Evolutionary conservation across 2,113 vertebrate species (phyloP), one percentile per base, ranked within the genome.

Genomic region (Antennarius striatus): DNA sequence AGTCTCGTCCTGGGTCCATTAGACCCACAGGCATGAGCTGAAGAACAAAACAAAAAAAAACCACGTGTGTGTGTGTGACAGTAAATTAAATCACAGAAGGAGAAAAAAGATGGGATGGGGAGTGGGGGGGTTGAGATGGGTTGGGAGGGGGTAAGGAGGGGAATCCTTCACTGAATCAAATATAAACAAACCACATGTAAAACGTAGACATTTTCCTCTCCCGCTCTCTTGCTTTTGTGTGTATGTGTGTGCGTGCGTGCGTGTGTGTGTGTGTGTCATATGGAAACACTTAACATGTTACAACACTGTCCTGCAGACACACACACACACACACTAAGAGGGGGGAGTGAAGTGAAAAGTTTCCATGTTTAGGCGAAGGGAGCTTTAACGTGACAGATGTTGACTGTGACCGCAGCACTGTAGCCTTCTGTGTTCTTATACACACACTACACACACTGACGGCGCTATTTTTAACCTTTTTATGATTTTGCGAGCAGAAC

Each of bases 301-400:
- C 82, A 54, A 48, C 54, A 60, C 77, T 79, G 86, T 77, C 75
- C 82, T 74, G 61, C 52, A 67, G 7, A 60, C 22, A 53, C 69
- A 66, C 29, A 57, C 63, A 30, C 50, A 50, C 30, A 53, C 53
- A 49, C 46, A 77, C 8, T 61, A 22, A 22, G 22, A 22, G 22
- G 71, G 67, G 73, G 70, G 51, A 7, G 32, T 28, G 70, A 61
- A 81, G 81, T 63, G 42, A 82, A 73, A 80, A 79, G 77, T 86
- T 89, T 89, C 84, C 86, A 82, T 90, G 82, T 89, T 90, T 87
- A 86, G 65, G 64, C 69, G 70, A 68, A 82, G 67, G 71, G 62
- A 75, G 68, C 68, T 84, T 80, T 73, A 88, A 81, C 82, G 77
- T 86, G 87, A 88, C 89, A 89, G 75, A 85, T 89, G 79, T 81